Percentiles rank a stretch among this genome's conserved stretches.
Conservation (phyloP, 2,113 vertebrate species). For the Eurystomus gularis region DNA sequence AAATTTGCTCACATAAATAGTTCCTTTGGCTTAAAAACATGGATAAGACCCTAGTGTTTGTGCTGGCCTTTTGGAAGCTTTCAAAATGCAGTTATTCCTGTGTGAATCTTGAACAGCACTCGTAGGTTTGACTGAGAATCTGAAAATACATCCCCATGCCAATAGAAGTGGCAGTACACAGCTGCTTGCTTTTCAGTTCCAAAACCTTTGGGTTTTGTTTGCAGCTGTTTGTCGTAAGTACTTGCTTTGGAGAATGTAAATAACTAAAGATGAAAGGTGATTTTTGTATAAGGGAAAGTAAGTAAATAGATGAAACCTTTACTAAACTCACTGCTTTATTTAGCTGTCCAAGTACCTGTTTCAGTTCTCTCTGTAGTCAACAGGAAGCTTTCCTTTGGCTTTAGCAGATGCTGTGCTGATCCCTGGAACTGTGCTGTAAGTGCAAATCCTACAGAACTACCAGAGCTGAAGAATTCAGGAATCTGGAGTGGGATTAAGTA, state of each 20-base stretch:
- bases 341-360: background rate
- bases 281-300: background rate
- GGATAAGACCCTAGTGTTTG: background rate
- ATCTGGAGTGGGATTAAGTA: background rate
- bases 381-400: background rate
- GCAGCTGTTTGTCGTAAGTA: conserved; percentile 34
- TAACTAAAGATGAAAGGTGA: conserved; percentile 48
- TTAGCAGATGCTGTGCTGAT: background rate
- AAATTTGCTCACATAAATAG: background rate
- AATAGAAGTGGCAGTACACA: conserved; percentile 13
- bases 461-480: background rate
- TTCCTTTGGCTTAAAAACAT: background rate
- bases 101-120: background rate
- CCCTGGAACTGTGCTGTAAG: background rate
- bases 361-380: background rate
- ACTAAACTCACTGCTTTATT: background rate
- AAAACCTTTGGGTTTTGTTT: conserved; percentile 57
- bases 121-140: background rate
- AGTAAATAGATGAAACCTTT: conserved; percentile 10
- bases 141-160: background rate
- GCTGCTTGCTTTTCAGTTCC: conserved; percentile 40
- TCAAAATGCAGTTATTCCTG: background rate
- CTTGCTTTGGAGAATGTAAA: conserved; percentile 46
- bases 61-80: conserved; percentile 25
- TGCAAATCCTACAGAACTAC: background rate